Evolutionary conservation across 2,888 invertebrate species (phyloP).

Genomic region (Teinopalpus imperialis): DNA sequence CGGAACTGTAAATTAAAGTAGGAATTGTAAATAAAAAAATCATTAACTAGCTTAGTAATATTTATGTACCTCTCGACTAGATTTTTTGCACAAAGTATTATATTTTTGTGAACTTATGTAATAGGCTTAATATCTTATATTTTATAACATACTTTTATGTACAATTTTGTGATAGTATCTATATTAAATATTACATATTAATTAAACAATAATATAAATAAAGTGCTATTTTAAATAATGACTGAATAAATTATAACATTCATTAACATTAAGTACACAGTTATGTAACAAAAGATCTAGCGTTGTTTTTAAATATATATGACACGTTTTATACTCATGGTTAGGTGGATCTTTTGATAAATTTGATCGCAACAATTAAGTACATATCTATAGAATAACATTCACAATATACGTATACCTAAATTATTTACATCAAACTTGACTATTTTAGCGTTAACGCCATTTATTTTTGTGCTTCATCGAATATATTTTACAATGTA

Average conservation of each 20-base stretch:
- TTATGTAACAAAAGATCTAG: slow-evolving; percentile 9
- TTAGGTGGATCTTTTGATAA: slow-evolving; percentile 4
- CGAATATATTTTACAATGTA: slow-evolving; percentile 4
- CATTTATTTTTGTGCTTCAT: slow-evolving; percentile 10
- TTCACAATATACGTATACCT: slow-evolving; percentile 7
- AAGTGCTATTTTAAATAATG: slow-evolving; percentile 36
- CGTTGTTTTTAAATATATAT: slow-evolving; percentile 5
- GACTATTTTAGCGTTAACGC: slow-evolving; percentile 3
- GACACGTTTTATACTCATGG: neutral
- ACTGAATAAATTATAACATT: slow-evolving; percentile 29
- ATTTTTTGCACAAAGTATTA: slow-evolving; percentile 76
- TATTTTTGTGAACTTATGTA: slow-evolving; percentile 70
- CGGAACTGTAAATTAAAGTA: slow-evolving; percentile 84
- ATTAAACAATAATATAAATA: slow-evolving; percentile 33
- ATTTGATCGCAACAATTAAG: slow-evolving; percentile 8
- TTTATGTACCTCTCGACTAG: slow-evolving; percentile 76
- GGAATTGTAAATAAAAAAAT: slow-evolving; percentile 71
- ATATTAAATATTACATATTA: slow-evolving; percentile 38
- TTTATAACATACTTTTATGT: slow-evolving; percentile 44
- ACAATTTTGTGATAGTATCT: slow-evolving; percentile 63
- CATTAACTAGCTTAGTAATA: slow-evolving; percentile 60
- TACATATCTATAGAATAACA: slow-evolving; percentile 17
- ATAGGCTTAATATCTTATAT: slow-evolving; percentile 32
- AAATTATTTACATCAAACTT: slow-evolving; percentile 19
- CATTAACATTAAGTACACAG: slow-evolving; percentile 22